Conservation (phyloP, 2,797 vertebrate genomes). For the Protosalanx chinensis region DNA sequence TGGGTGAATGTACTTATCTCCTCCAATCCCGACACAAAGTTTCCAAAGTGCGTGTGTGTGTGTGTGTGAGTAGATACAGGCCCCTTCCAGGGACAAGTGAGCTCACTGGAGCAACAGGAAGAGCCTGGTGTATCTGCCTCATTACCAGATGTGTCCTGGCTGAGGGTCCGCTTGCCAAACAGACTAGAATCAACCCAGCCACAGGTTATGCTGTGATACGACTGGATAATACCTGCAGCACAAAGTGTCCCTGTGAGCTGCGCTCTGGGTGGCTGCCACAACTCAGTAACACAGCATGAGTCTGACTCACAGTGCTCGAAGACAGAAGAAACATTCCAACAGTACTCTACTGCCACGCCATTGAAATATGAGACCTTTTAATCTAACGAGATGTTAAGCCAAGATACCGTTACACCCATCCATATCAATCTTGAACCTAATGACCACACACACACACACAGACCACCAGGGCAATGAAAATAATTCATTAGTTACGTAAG, state of each 20-base stretch:
- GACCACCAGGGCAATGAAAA: not conserved
- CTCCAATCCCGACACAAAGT: not conserved
- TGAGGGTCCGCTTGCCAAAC: not conserved
- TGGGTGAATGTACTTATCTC: not conserved
- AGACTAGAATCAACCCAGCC: slow-evolving; percentile 14
- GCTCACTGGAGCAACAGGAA: slow-evolving; percentile 34
- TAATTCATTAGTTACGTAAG: not conserved
- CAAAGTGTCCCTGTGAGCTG: not conserved
- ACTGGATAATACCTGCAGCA: not conserved
- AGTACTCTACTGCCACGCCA: not conserved
- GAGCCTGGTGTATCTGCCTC: slow-evolving; percentile 7
- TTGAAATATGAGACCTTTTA: slow-evolving; percentile 7
- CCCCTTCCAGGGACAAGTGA: slow-evolving; percentile 14
- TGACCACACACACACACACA: not conserved
- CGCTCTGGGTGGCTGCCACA: not conserved
- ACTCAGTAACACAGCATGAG: not conserved
- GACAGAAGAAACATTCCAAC: not conserved
- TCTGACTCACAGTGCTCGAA: not conserved
- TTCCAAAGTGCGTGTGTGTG: slow-evolving; percentile 1
- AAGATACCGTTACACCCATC: not conserved
- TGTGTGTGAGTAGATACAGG: not conserved
- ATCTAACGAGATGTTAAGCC: not conserved
- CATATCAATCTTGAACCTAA: not conserved
- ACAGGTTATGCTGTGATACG: slow-evolving; percentile 3
- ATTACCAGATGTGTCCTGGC: slow-evolving; percentile 29